Evolutionary conservation across 2,888 invertebrate species (phyloP), one percentile per base, ranked within the genome.

Genomic region (Rotaria socialis): DNA sequence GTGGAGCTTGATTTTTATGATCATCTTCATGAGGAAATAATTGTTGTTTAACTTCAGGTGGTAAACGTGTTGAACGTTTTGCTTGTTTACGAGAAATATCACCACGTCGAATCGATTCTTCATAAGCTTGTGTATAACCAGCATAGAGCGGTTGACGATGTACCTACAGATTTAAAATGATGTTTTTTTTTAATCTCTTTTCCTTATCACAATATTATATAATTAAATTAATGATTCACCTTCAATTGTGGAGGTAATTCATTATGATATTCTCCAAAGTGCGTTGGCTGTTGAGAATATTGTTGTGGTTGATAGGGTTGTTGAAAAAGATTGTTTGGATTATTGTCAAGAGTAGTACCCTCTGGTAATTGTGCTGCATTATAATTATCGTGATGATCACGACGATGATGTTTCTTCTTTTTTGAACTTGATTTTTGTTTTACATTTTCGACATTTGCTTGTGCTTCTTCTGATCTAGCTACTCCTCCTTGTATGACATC

Each of bases 11-110:
- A 47, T 7, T n/a, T 43, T 47, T 43, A 47, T 47, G 47, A 80
- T 80, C 80, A 47, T 80, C 80, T 80, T 80, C 80, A 80, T 80
- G 80, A n/a, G 80, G 80, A 14, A 80, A 47, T n/a, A 80, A 14
- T 47, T 80, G 80, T 80, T 80, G 80, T n/a, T 80, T 80, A 5
- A 47, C 47, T 47, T 80, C 80, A 3, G 80, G 80, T 22, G 80
- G 47, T 47, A 80, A 80, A 80, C 80, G 80, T 47, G 47, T 47
- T 24, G 43, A 80, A 47, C 80, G 80, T 80, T 80, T 80, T 7
- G 80, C 80, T n/a, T 80, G n/a, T 80, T 80, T 80, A 10, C 80
- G 43, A 43, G 47, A 47, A 43, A 80, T 24, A 47, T 80, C 80
- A 47, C 80, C 80, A 47, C 80, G 80, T 8, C 80, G 43, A 43